phyloP scores from a whole-genome alignment of 2,888 invertebrate species.

The Caenorhabditis sp. region DNA sequence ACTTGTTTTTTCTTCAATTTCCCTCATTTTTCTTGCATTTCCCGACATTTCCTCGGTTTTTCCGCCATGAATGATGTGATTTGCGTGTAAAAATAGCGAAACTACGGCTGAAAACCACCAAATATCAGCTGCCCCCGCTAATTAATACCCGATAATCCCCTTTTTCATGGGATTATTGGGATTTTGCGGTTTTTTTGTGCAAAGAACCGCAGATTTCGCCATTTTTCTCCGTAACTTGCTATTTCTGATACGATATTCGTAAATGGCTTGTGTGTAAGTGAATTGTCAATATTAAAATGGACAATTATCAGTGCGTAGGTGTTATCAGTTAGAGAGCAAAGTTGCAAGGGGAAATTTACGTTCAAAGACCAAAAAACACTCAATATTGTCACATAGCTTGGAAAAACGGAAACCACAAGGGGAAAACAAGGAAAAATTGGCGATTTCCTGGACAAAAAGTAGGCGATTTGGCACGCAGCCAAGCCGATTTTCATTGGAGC shows the following conservation, averaged over 20 bases:
- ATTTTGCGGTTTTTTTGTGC: neutral
- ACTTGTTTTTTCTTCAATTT: neutral
- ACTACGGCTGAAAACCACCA: slow-evolving; percentile 5
- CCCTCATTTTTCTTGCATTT: neutral
- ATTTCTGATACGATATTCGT: no score
- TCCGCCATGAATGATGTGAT: slow-evolving; percentile 22
- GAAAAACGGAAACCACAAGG: neutral
- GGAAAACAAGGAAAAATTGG: slow-evolving; percentile 35
- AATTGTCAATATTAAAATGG: no score
- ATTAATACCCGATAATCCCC: slow-evolving; percentile 5
- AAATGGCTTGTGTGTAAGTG: no score
- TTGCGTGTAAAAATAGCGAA: neutral
- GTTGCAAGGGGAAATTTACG: no score
- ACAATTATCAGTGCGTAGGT: no score
- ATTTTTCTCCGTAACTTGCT: no score
- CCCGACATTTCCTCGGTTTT: neutral
- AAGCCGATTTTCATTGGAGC: slow-evolving; percentile 38
- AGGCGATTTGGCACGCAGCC: slow-evolving; percentile 43
- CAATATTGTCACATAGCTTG: neutral
- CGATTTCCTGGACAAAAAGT: slow-evolving; percentile 40
- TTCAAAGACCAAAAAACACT: slow-evolving; percentile 7
- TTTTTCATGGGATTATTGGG: neutral
- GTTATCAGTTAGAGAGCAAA: no score
- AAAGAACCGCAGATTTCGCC: no score
- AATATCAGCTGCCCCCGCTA: slow-evolving; percentile 6